Evolutionary conservation across 2,888 invertebrate genomes (phyloP).

Genomic region (Agriopis aurantiaria): DNA sequence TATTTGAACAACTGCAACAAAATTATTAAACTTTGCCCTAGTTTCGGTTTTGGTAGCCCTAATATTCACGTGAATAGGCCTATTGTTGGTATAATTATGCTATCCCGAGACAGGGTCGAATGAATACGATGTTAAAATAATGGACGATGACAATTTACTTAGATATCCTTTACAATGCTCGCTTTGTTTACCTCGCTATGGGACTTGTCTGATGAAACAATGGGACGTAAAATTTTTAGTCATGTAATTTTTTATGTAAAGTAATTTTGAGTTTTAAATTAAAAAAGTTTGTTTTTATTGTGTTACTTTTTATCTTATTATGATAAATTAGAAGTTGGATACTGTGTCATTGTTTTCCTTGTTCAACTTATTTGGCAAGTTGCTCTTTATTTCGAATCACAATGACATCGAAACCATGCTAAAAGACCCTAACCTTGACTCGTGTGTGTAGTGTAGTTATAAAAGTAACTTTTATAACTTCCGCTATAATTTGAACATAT

Average conservation of each 20-base stretch:
- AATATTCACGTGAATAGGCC: conserved; percentile 18
- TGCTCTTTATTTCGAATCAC: not conserved
- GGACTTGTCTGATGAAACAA: conserved; percentile 23
- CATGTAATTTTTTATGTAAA: not conserved
- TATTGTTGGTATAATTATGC: conserved; percentile 42
- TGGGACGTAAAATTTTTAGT: conserved; percentile 9
- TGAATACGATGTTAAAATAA: conserved; percentile 40
- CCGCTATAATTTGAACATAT: no score
- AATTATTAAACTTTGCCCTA: not conserved
- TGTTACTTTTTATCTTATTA: not conserved
- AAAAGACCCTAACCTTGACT: no score
- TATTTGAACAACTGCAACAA: no score
- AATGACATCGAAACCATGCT: not conserved
- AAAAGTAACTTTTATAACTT: no score
- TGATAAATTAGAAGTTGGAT: not conserved
- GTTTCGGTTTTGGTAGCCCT: not conserved
- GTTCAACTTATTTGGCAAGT: not conserved
- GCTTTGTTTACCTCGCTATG: conserved; percentile 24
- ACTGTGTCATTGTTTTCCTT: not conserved
- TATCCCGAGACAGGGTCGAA: conserved; percentile 29
- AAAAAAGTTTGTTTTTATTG: conserved; percentile 7
- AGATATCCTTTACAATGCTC: conserved; percentile 28
- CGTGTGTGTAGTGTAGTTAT: no score
- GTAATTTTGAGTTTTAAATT: conserved; percentile 7
- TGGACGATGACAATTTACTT: conserved; percentile 36